Evolutionary conservation across 2,113 vertebrate genomes (phyloP).

Genomic region (Sardina pilchardus): DNA sequence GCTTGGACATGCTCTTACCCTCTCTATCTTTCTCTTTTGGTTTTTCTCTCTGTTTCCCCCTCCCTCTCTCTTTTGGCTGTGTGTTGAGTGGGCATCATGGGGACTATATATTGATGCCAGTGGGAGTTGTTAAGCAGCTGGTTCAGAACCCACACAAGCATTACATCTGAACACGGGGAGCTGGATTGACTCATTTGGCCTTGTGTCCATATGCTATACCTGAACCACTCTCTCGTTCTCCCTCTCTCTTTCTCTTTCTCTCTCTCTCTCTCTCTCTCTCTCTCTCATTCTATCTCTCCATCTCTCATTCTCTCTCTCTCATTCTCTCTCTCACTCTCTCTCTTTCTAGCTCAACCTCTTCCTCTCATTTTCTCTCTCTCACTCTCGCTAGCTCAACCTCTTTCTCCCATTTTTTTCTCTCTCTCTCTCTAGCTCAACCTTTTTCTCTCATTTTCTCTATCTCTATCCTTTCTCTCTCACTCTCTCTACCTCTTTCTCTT

Average conservation of each 20-base stretch:
- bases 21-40: not conserved
- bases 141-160: not conserved
- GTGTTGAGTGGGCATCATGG: not conserved
- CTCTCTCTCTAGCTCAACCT: not conserved
- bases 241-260: not conserved
- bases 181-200: slow-evolving; percentile 11
- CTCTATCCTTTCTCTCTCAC: not conserved
- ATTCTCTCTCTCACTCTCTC: not conserved
- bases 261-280: too few relatives aligned
- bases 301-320: not conserved
- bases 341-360: not conserved
- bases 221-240: not conserved
- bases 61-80: not conserved
- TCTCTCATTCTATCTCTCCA: not conserved
- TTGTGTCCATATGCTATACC: not conserved
- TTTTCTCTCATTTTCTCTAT: not conserved
- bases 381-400: not conserved
- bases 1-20: not conserved
- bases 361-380: not conserved
- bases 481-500: not conserved
- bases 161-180: not conserved
- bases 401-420: not conserved
- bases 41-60: not conserved
- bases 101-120: slow-evolving; percentile 13
- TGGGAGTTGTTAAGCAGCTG: slow-evolving; percentile 13